These are phyloP conservation scores for Plectus sambesii DNA, from an alignment of 1,140 invertebrate genomes.

Conservation along the genomic window DNA sequence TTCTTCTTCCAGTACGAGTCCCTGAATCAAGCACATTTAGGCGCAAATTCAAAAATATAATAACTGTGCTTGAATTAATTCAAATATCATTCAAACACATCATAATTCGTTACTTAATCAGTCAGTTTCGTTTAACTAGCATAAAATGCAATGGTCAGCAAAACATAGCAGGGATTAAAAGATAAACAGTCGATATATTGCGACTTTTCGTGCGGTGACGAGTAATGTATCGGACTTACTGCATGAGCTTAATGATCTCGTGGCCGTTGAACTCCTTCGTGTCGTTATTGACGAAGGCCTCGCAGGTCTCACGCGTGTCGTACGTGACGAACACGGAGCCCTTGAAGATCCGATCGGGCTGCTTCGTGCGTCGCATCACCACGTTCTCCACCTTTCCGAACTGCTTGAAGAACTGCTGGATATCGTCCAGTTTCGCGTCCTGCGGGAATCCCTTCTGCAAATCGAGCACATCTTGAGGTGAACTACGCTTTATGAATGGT, in stretches of 20 bases:
- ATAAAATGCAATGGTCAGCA: no score
- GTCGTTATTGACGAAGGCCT: slow-evolving; percentile 59
- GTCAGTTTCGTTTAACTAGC: no score
- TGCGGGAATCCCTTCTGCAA: slow-evolving; percentile 68
- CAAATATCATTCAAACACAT: no score
- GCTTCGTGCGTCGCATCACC: slow-evolving; percentile 34
- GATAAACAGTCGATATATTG: no score
- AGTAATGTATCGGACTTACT: no score
- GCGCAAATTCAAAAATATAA: no score
- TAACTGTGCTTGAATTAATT: no score
- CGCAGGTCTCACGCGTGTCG: slow-evolving; percentile 60
- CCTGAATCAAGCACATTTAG: no score
- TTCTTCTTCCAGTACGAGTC: slow-evolving; percentile 60
- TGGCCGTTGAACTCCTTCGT: slow-evolving; percentile 53
- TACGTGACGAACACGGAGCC: slow-evolving; percentile 80
- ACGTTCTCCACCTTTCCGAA: slow-evolving; percentile 65
- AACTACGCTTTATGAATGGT: slow-evolving; percentile 2
- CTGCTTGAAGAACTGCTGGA: slow-evolving; percentile 62
- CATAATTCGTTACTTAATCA: no score
- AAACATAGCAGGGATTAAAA: no score
- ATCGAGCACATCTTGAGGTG: not conserved
- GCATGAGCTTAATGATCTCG: slow-evolving; percentile 30
- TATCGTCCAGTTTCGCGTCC: slow-evolving; percentile 57
- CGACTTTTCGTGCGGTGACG: no score
- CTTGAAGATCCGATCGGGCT: slow-evolving; percentile 55